phyloP scores from a whole-genome alignment of 2,888 invertebrate genomes.

The Drosophila aldrichi region DNA sequence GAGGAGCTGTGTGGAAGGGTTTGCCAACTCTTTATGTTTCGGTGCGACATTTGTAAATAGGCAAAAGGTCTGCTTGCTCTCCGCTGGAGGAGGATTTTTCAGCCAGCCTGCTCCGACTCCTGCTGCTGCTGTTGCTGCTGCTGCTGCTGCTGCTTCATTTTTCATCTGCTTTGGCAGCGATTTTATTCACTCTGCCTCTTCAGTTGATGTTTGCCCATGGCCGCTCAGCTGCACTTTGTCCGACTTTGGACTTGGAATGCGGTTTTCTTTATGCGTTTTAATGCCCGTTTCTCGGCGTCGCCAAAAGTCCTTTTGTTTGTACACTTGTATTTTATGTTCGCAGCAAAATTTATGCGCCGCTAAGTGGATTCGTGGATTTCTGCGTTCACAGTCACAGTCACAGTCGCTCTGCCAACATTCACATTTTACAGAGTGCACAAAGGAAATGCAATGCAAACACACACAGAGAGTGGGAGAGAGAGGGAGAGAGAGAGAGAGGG shows the following conservation, averaged over 20 bases:
- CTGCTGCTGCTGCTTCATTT: constrained; percentile 22
- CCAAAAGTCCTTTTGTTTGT: constrained; percentile 77
- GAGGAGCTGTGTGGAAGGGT: neutral
- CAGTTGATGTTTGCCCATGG: constrained; percentile 59
- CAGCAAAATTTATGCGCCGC: constrained; percentile 71
- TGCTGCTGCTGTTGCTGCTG: constrained; percentile 21
- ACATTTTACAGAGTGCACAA: constrained; percentile 4
- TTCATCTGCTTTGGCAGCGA: constrained; percentile 52
- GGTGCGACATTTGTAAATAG: constrained; percentile 69
- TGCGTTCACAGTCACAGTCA: constrained; percentile 24
- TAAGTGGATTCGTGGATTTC: constrained; percentile 75
- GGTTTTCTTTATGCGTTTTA: constrained; percentile 64
- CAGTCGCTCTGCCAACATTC: constrained; percentile 6
- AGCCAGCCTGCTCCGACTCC: constrained; percentile 18
- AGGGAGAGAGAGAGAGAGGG: neutral
- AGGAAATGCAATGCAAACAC: constrained; percentile 64
- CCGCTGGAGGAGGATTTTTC: constrained; percentile 26
- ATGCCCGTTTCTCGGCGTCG: constrained; percentile 46
- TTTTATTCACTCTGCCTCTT: constrained; percentile 63
- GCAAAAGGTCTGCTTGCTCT: constrained; percentile 53
- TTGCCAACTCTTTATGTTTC: constrained; percentile 63
- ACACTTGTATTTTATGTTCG: constrained; percentile 72
- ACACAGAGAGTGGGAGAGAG: neutral
- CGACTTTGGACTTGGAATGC: constrained; percentile 60
- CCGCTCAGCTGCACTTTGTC: constrained; percentile 44